Percentiles rank a stretch among this genome's conserved stretches.
These are phyloP conservation scores for Caradrina kadenii DNA, from an alignment of 2,888 invertebrate species.

Conservation along the genomic window DNA sequence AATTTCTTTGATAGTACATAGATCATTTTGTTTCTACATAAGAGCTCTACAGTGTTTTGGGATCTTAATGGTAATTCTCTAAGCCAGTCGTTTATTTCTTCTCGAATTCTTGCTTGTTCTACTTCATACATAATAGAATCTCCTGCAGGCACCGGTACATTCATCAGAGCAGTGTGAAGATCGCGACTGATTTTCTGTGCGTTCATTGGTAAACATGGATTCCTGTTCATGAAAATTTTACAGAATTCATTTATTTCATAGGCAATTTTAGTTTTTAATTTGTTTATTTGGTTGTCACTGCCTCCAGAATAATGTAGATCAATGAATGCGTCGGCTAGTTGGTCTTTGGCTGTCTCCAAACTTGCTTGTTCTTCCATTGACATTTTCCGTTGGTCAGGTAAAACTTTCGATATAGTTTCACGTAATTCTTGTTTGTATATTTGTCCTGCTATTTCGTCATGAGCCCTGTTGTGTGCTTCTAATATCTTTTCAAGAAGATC, in stretches of 20 bases:
- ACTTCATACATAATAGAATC: conserved; percentile 71
- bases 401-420: conserved; percentile 70
- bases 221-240: conserved; percentile 70
- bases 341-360: conserved; percentile 76
- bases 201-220: conserved; percentile 67
- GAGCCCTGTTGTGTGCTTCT: conserved; percentile 65
- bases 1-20: conserved; percentile 71
- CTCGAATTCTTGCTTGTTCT: conserved; percentile 72
- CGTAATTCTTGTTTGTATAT: conserved; percentile 74
- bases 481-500: conserved; percentile 67
- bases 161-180: conserved; percentile 71
- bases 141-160: conserved; percentile 71
- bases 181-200: conserved; percentile 68
- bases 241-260: conserved; percentile 74
- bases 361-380: conserved; percentile 68
- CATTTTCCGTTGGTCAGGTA: conserved; percentile 64
- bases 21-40: conserved; percentile 69
- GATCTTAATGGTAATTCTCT: conserved; percentile 68
- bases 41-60: conserved; percentile 57
- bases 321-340: conserved; percentile 78
- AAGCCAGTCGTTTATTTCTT: conserved; percentile 72
- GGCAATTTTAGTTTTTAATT: conserved; percentile 70
- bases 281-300: conserved; percentile 62
- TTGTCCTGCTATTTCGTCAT: conserved; percentile 68
- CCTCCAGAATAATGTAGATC: conserved; percentile 71